A percentile compares a stretch with the other conserved stretches of the same genome.
phyloP scores from a whole-genome alignment of 2,113 vertebrate species.

The Emydura subglobosa region DNA sequence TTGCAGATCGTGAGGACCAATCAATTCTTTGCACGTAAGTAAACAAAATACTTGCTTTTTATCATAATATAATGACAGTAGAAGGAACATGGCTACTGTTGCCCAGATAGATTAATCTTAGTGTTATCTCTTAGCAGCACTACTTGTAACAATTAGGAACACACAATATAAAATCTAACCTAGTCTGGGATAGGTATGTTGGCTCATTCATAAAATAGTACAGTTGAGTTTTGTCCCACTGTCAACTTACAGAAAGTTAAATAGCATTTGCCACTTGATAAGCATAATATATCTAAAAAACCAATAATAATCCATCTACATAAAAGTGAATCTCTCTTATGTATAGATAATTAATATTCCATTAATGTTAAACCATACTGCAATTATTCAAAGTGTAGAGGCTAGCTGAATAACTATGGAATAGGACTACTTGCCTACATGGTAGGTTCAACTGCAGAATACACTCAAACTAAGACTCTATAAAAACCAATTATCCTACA shows the following conservation, averaged over 20 bases:
- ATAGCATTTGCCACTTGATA: background rate
- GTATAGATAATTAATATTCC: background rate
- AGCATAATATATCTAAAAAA: background rate
- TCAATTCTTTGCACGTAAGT: conserved; percentile 99
- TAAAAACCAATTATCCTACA: background rate
- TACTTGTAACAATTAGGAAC: background rate
- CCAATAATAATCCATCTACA: too few relatives aligned
- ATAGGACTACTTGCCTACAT: background rate
- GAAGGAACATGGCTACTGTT: background rate
- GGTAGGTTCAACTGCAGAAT: background rate
- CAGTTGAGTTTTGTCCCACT: background rate
- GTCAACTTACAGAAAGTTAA: background rate
- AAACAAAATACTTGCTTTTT: background rate
- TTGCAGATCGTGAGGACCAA: conserved; percentile 97
- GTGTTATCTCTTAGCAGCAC: background rate
- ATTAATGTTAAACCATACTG: background rate
- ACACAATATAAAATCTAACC: background rate
- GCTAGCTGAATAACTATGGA: background rate
- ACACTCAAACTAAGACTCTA: background rate
- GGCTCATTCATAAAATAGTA: background rate
- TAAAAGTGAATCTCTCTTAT: background rate
- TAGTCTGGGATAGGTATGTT: background rate
- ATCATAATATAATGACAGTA: background rate
- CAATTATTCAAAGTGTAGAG: background rate
- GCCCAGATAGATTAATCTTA: background rate